These are phyloP conservation scores for Vulpes vulpes DNA, from an alignment of 2,113 vertebrate species.

Conservation along the genomic window DNA sequence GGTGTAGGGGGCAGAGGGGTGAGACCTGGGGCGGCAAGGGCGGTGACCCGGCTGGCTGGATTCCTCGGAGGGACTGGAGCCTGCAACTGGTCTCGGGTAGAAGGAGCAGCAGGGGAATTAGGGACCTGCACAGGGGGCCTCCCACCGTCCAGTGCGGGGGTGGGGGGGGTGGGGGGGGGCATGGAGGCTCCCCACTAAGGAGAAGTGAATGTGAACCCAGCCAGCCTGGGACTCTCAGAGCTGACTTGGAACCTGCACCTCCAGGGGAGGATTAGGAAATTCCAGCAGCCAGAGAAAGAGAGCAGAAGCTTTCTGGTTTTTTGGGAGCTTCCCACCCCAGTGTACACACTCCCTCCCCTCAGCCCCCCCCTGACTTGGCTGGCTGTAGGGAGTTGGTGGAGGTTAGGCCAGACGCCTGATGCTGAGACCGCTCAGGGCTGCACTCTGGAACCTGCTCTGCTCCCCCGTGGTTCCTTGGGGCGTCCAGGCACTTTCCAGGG, in stretches of 20 bases:
- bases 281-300: neutral
- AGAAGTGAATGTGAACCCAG: neutral
- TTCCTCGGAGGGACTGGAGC: neutral
- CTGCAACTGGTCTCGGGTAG: neutral
- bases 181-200: neutral
- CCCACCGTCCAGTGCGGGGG: neutral
- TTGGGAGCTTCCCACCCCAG: neutral
- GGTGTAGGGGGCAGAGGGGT: neutral
- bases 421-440: neutral
- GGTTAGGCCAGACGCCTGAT: neutral
- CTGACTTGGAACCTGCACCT: neutral
- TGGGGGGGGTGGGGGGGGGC: too few relatives aligned
- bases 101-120: accelerated
- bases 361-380: neutral
- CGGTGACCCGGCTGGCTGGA: neutral
- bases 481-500: neutral
- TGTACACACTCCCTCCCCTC: neutral
- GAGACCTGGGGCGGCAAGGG: neutral
- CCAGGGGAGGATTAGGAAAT: neutral
- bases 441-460: neutral
- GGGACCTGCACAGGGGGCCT: neutral
- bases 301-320: neutral
- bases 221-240: neutral
- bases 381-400: too few relatives aligned
- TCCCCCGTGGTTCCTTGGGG: neutral